A percentile compares a stretch with the other conserved stretches of the same genome.
Evolutionary conservation across 2,888 invertebrate genomes (phyloP).

Genomic region (Apotomis turbidana): DNA sequence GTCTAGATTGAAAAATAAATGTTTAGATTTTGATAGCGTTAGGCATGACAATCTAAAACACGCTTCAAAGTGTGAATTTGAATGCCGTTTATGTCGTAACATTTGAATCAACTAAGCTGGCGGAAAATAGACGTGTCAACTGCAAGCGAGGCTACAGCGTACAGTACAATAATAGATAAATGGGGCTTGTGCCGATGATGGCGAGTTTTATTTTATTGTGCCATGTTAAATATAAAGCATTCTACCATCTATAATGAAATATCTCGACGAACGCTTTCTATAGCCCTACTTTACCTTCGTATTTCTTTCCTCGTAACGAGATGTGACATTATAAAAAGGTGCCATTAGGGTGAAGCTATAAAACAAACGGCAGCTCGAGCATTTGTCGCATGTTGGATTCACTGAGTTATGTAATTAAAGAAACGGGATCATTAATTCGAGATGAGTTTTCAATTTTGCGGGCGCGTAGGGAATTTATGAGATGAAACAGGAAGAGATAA

Average conservation of each 20-base stretch:
- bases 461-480: too few relatives aligned
- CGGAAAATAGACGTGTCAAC: constrained; percentile 25
- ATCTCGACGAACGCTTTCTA: not conserved
- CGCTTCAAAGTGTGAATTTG: not conserved
- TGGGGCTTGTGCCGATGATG: not conserved
- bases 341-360: constrained; percentile 23
- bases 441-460: not conserved
- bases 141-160: constrained; percentile 5
- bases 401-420: not conserved
- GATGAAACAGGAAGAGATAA: too few relatives aligned
- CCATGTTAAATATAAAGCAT: constrained; percentile 4
- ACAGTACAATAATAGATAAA: constrained; percentile 8
- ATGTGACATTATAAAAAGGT: constrained; percentile 31
- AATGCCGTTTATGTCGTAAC: not conserved
- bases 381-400: constrained; percentile 2
- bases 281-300: constrained; percentile 30
- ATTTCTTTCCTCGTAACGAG: constrained; percentile 22
- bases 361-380: constrained; percentile 24
- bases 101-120: constrained; percentile 1
- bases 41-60: too few relatives aligned
- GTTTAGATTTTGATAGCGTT: too few relatives aligned
- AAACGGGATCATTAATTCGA: not conserved
- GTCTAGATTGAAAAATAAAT: not conserved
- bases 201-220: not conserved
- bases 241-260: constrained; percentile 6